Conservation (phyloP, 2,888 invertebrate species). For the Ectemnius cavifrons region DNA sequence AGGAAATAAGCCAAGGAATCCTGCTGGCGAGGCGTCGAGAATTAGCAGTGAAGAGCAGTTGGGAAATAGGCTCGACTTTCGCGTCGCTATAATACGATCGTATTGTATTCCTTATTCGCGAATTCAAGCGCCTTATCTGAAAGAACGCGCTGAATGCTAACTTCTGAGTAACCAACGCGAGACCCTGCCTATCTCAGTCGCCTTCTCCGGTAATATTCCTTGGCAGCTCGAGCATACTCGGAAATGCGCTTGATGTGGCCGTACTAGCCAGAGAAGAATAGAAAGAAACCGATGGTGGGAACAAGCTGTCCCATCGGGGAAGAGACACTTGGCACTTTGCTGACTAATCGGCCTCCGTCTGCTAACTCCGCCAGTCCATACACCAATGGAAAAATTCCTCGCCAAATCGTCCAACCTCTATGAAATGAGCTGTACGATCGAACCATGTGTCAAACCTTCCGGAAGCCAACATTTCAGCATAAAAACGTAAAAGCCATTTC, state of each 20-base stretch:
- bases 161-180: slow-evolving; percentile 71
- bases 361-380: slow-evolving; percentile 22
- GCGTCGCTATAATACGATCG: too few relatives aligned
- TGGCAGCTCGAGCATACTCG: slow-evolving; percentile 28
- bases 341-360: slow-evolving; percentile 46
- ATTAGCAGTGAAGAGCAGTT: neutral
- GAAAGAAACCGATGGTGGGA: slow-evolving; percentile 41
- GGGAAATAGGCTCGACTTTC: too few relatives aligned
- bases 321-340: slow-evolving; percentile 48
- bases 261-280: slow-evolving; percentile 30
- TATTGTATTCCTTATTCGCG: slow-evolving; percentile 7
- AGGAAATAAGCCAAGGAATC: too few relatives aligned
- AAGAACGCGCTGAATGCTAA: slow-evolving; percentile 70
- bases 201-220: slow-evolving; percentile 44
- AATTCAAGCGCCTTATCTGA: slow-evolving; percentile 50
- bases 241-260: slow-evolving; percentile 27
- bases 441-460: too few relatives aligned
- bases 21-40: too few relatives aligned
- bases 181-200: slow-evolving; percentile 62
- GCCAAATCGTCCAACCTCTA: neutral
- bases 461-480: too few relatives aligned
- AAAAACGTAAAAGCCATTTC: neutral
- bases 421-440: too few relatives aligned
- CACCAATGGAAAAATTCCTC: slow-evolving; percentile 17
- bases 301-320: slow-evolving; percentile 21